Evolutionary conservation across 2,113 vertebrate genomes (phyloP).

Genomic region (Alouatta palliata): DNA sequence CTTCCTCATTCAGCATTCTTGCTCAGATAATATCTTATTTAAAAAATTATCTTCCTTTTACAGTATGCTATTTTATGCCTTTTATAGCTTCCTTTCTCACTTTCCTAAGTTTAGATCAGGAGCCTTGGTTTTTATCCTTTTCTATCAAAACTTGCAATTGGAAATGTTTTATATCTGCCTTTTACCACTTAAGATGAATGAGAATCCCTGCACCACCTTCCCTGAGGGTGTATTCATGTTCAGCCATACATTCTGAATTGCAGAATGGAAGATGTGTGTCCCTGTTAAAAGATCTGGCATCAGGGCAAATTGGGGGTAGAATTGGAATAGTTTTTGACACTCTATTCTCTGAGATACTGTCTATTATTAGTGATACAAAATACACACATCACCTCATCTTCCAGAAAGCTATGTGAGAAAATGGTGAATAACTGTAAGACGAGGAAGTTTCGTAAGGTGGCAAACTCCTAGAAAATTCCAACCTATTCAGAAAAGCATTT

Average conservation of each 20-base stretch:
- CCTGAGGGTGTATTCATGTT: background rate
- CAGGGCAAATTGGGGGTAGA: background rate
- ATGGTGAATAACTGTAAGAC: background rate
- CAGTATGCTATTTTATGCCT: background rate
- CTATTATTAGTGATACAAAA: background rate
- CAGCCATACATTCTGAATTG: background rate
- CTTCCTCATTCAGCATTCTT: background rate
- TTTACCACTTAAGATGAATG: conserved; percentile 47
- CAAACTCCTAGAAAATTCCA: background rate
- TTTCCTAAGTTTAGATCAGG: background rate
- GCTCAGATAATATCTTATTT: conserved; percentile 9
- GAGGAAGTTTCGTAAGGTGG: background rate
- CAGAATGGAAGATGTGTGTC: background rate
- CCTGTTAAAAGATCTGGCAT: background rate
- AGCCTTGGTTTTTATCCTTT: conserved; percentile 22
- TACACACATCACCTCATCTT: background rate
- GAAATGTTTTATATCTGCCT: conserved; percentile 51
- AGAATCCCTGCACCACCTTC: background rate
- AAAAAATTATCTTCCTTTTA: background rate
- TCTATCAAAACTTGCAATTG: conserved; percentile 43
- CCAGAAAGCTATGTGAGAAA: background rate
- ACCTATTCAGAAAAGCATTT: background rate
- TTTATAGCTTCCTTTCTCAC: background rate
- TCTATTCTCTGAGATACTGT: background rate
- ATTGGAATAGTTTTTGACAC: background rate